Evolutionary conservation across 1,140 invertebrate species (phyloP).

Genomic region (Zaprionus lachaisei): DNA sequence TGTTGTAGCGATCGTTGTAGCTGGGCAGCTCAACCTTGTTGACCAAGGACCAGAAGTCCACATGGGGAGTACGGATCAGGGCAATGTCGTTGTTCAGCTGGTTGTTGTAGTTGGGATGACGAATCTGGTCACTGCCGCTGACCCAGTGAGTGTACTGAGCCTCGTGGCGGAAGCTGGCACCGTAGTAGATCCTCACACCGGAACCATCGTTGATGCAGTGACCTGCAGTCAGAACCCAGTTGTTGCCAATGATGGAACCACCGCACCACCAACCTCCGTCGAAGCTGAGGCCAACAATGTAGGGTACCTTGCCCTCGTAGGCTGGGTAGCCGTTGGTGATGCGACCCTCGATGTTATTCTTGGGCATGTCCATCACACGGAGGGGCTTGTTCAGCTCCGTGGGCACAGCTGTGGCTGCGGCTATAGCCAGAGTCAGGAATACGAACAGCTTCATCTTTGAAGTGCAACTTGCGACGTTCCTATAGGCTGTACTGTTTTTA

Average conservation of each 20-base stretch:
- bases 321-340: constrained; percentile 75
- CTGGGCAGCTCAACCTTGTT: constrained; percentile 49
- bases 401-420: constrained; percentile 68
- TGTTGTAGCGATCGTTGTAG: constrained; percentile 48
- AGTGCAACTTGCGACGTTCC: not conserved
- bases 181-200: constrained; percentile 53
- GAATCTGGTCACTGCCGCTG: constrained; percentile 42
- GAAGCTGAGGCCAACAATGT: constrained; percentile 85
- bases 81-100: constrained; percentile 64
- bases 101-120: constrained; percentile 53
- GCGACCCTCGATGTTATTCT: constrained; percentile 59
- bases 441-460: constrained; percentile 38
- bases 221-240: constrained; percentile 87
- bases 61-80: constrained; percentile 44
- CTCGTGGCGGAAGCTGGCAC: constrained; percentile 55
- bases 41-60: constrained; percentile 33
- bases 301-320: constrained; percentile 85
- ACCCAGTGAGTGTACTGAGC: constrained; percentile 39
- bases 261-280: constrained; percentile 86
- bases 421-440: constrained; percentile 68
- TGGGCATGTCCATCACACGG: constrained; percentile 31
- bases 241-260: constrained; percentile 86
- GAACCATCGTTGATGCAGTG: constrained; percentile 85
- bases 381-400: constrained; percentile 54
- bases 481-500: not conserved